Evolutionary conservation across 2,797 vertebrate genomes (phyloP), one percentile per base, ranked within the genome.

Genomic region (Garrulus glandarius): DNA sequence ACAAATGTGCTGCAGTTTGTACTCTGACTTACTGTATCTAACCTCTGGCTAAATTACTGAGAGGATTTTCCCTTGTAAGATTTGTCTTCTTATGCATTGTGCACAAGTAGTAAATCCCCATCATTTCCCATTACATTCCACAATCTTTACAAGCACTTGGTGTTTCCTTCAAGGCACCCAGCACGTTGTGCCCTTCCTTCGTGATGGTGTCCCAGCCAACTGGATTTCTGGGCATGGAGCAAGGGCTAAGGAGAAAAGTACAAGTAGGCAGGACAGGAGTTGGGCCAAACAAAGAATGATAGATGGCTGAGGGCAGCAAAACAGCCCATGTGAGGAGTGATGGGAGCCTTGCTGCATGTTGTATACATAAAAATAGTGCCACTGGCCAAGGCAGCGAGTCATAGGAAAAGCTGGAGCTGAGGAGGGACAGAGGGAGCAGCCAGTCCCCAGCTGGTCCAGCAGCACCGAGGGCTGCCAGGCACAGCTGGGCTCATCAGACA

Each of bases 171-270:
- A 4, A 87, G 47, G n/a, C 55, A 78, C 24, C 4, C 43, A 52
- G n/a, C 3, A 27, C 0, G 1, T 26, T 36, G 37, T n/a, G 32
- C 2, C 1, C 46, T 61, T 60, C 20, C 46, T 70, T 19, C 16
- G 27, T 3, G 19, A 24, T 1, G 13, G 20, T 8, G 27, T 24
- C 30, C n/a, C 36, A 50, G 56, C 12, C 39, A 53, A 29, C 23
- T 0, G 2, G 65, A 71, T 4, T 5, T 21, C 41, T 0, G 0
- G 41, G 19, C 22, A 13, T 2, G 11, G n/a, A 80, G 27, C 2
- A 2, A 29, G 9, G 5, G 20, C 2, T 26, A 72, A 72, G 55
- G 30, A 52, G 76, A 65, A 64, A 92, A 64, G 18, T 41, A 56
- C 20, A 34, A 37, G 52, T 5, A 72, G 23, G 9, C 22, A 85